phyloP scores from a whole-genome alignment of 2,113 vertebrate genomes.

The Tricholaema leucomelas region DNA sequence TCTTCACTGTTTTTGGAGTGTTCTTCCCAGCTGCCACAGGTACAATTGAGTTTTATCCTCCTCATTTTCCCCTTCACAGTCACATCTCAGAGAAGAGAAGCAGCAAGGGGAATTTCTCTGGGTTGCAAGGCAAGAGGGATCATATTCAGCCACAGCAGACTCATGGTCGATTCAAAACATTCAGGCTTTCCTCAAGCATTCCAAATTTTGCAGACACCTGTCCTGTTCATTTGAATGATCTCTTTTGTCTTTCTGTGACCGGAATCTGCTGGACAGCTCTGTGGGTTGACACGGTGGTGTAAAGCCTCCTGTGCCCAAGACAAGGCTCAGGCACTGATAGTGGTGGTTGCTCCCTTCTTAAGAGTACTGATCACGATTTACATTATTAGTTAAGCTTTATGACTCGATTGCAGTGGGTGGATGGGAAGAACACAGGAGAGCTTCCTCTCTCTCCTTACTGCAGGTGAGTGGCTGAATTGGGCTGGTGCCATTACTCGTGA shows the following conservation, averaged over 20 bases:
- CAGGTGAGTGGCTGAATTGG: background rate
- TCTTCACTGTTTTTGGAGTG: constrained; percentile 96
- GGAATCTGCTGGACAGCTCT: background rate
- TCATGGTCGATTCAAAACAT: background rate
- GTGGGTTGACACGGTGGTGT: background rate
- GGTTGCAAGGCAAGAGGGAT: accelerated
- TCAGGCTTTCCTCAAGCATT: background rate
- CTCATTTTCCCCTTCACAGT: background rate
- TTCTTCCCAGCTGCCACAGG: constrained; percentile 98
- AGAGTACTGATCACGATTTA: background rate
- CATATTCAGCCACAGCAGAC: accelerated
- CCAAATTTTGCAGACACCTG: background rate
- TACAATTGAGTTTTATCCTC: constrained; percentile 36
- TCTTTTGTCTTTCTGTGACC: background rate
- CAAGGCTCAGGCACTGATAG: background rate
- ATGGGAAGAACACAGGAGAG: background rate
- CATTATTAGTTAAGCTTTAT: background rate
- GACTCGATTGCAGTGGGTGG: background rate
- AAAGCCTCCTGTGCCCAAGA: background rate
- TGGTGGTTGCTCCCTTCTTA: background rate
- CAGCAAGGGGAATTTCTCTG: background rate
- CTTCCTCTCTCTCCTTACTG: background rate
- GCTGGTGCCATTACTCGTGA: background rate
- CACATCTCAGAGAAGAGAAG: background rate
- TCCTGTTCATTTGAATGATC: background rate